Base-by-base conservation (phyloP, 2,888 invertebrate genomes). In the Gymnoscelis rufifasciata region DNA sequence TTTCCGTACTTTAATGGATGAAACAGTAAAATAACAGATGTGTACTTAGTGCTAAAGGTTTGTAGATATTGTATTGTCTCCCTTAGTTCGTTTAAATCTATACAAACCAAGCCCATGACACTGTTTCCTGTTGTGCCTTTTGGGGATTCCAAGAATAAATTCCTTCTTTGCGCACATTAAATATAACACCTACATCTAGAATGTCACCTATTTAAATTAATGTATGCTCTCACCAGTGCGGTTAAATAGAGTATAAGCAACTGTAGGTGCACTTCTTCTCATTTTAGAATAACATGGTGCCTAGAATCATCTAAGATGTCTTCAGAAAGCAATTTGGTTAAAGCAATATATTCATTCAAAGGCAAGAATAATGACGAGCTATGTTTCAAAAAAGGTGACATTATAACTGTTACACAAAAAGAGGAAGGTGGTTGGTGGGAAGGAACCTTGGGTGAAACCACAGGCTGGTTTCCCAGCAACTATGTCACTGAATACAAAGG, bases 381-480 rank as follows among this genome's bases (percentile, higher is more conserved):
- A 60, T 96, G 96, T 74, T 97, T 99, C 81, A 94, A 93, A 66
- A 98, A 98, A 82, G 97, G 97, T 42, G 99, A 99, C 82, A 90
- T 98, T 59, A 98, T 99, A 62, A 97, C 97, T 27, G 94, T 99
- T 46, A 98, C 98, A 24, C 99, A 99, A 81, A 92, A 92, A 48
- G 94, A 96, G 69, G 98, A 98, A 69, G 99, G 98, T 43, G 98
- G 98, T 31, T 99, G 99, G 99, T 99, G 99, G 99, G 99, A 99
- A 89, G 99, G 99, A 8, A 99, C 98, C 6, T 88, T 98, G 38
- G 93, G 94, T 51, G 97, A 96, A 61, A 95, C 95, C 75, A 98
- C 98, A 54, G 98, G 98, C 67, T 99, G 98, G 98, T 99, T 99
- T 89, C 98, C 98, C 52, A 96, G 96, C 72, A 98, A 98, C 87